phyloP scores from a whole-genome alignment of 2,888 invertebrate genomes.

The Venustoraphidia nigricollis region DNA sequence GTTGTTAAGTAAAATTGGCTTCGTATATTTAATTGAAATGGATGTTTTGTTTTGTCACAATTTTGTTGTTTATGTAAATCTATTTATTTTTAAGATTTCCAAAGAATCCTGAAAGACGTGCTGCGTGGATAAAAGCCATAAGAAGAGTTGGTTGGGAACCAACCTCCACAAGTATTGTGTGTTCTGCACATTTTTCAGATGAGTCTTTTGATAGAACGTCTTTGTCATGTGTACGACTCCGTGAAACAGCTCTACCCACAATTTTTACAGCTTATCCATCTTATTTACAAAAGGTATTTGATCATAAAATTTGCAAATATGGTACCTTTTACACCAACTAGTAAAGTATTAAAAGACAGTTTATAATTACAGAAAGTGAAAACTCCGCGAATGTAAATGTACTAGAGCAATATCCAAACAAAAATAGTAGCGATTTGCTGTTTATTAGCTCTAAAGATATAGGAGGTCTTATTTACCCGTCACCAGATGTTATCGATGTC shows the following conservation, averaged over 20 bases:
- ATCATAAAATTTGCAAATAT: too few species aligned
- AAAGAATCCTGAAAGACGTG: not conserved
- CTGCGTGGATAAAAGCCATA: conserved; percentile 1
- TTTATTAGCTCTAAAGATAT: too few species aligned
- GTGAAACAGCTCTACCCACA: not conserved
- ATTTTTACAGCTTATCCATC: not conserved
- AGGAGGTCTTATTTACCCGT: too few species aligned
- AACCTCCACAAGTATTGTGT: not conserved
- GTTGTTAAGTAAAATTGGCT: not conserved
- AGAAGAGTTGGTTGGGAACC: conserved; percentile 1
- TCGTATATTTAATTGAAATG: not conserved
- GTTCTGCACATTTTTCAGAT: conserved; percentile 1
- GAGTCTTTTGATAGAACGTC: conserved; percentile 3
- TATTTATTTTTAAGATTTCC: conserved; percentile 2
- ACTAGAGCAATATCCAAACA: too few species aligned
- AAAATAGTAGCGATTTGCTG: too few species aligned
- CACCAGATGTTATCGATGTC: too few species aligned
- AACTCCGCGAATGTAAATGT: too few species aligned
- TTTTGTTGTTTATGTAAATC: not conserved
- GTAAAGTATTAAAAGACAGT: too few species aligned
- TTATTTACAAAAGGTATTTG: too few species aligned
- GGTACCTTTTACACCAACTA: too few species aligned
- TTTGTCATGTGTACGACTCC: conserved; percentile 1
- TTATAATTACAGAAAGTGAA: too few species aligned
- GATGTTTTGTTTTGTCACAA: not conserved